These are phyloP conservation scores for Caenorhabditis doughertyi DNA, from an alignment of 2,888 invertebrate genomes.

Conservation along the genomic window DNA sequence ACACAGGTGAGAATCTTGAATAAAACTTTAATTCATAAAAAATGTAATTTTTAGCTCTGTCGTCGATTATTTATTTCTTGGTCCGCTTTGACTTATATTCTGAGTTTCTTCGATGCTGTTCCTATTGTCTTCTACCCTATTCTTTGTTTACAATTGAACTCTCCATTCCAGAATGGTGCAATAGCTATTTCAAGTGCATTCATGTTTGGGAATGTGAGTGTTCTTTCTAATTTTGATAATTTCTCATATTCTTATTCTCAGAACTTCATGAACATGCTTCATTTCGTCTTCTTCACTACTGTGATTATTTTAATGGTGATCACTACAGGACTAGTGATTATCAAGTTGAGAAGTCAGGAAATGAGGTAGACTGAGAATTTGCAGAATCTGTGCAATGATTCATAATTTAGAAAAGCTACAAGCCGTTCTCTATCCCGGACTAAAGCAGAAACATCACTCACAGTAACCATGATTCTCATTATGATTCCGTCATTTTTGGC, in stretches of 20 bases:
- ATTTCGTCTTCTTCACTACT: slow-evolving; percentile 14
- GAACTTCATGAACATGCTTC: slow-evolving; percentile 1
- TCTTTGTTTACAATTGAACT: slow-evolving; percentile 18
- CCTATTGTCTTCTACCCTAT: slow-evolving; percentile 5
- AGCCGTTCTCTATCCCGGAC: not conserved
- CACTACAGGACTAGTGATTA: slow-evolving; percentile 3
- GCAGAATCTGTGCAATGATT: not conserved
- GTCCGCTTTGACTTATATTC: not conserved
- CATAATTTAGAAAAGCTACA: not conserved
- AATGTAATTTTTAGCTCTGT: slow-evolving; percentile 18
- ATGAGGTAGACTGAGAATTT: not conserved
- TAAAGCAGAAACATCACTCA: slow-evolving; percentile 37
- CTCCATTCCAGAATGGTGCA: slow-evolving; percentile 34
- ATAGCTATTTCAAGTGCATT: not conserved
- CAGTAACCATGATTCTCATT: slow-evolving; percentile 45
- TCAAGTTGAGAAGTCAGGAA: slow-evolving; percentile 6
- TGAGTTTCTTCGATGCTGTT: slow-evolving; percentile 3
- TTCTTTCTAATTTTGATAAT: not conserved
- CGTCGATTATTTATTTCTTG: slow-evolving; percentile 6
- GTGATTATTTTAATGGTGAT: not conserved
- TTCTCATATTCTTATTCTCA: not conserved
- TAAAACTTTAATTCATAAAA: not conserved
- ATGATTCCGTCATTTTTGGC: slow-evolving; percentile 22
- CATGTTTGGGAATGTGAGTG: slow-evolving; percentile 19
- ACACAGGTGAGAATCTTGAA: not conserved